Evolutionary conservation across 2,113 vertebrate genomes (phyloP).

Genomic region (Larimichthys crocea): DNA sequence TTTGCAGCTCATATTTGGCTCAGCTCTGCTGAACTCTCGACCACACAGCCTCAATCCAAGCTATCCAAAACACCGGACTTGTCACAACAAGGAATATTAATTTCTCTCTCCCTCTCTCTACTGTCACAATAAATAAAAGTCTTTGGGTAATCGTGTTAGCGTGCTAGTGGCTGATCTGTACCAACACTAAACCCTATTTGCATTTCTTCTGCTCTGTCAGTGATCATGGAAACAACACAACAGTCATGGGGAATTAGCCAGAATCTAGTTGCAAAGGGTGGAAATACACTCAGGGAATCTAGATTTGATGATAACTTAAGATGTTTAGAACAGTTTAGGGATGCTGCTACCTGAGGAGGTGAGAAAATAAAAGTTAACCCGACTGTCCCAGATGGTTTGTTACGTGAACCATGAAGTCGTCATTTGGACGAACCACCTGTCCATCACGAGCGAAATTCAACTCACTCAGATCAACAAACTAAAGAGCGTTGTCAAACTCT

Average conservation of each 20-base stretch:
- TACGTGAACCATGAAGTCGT: too few relatives aligned
- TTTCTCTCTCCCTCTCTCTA: background rate
- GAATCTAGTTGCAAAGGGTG: background rate
- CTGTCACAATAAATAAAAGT: constrained; percentile 8
- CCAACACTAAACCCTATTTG: background rate
- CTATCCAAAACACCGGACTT: constrained; percentile 19
- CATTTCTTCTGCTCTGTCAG: background rate
- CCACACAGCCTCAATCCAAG: constrained; percentile 12
- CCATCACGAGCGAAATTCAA: too few relatives aligned
- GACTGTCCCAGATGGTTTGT: too few relatives aligned
- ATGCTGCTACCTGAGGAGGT: background rate
- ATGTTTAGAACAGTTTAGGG: background rate
- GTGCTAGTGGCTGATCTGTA: background rate
- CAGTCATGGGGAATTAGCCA: background rate
- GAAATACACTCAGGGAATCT: background rate
- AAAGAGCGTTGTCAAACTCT: too few relatives aligned
- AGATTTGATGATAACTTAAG: background rate
- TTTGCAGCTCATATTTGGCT: constrained; percentile 7
- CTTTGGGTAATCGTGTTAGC: background rate
- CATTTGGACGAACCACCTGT: too few relatives aligned
- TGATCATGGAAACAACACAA: background rate
- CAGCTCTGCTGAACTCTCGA: background rate
- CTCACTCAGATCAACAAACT: too few relatives aligned
- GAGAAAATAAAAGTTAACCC: too few relatives aligned
- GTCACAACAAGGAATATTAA: constrained; percentile 15